Evolutionary conservation across 2,888 invertebrate species (phyloP), one percentile per base, ranked within the genome.

Genomic region (Drosophila macrospina): DNA sequence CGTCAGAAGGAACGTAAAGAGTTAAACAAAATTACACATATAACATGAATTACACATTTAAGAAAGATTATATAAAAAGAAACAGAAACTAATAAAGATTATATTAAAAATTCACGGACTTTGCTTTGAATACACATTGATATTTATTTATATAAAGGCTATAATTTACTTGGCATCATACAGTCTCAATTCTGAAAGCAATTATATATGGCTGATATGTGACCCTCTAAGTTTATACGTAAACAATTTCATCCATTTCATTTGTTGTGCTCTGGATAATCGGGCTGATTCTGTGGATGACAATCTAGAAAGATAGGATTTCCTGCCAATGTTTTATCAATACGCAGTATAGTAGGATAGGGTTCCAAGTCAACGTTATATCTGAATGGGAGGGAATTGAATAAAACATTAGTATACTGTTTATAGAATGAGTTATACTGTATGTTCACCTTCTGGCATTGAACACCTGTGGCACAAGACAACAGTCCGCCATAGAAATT

Each of bases 391-490:
- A 28, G 0, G 0, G 11, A 16, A 20, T n/a, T 4, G 1, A 6
- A 13, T 28, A 20, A 4, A 39, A 11, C 11, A 13, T 11, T 15
- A n/a, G 6, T 10, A 55, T 15, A 39, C 2, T 30, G 30, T 10
- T 4, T 11, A 6, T 11, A 4, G 24, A 0, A 51, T 30, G 3
- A 26, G 16, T 5, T 16, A 16, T 10, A 10, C 8, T 10, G 2
- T 1, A 24, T 47, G 5, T n/a, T 4, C 20, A 74, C 77, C 26
- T 50, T 91, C 96, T 94, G 26, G 98, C 98, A 93, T 98, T 98
- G 91, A 96, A 98, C 52, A 98, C 96, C 93, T 99, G 99, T 36
- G 99, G 99, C 41, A 99, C 96, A 57, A 99, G 93, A 90, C 97
- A 98, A 87, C 98, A 96, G 92, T 99, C 99, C 4, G 99, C 99